Evolutionary conservation across 2,888 invertebrate species (phyloP), one percentile per base, ranked within the genome.

Genomic region (Tromatobia lineatoria): DNA sequence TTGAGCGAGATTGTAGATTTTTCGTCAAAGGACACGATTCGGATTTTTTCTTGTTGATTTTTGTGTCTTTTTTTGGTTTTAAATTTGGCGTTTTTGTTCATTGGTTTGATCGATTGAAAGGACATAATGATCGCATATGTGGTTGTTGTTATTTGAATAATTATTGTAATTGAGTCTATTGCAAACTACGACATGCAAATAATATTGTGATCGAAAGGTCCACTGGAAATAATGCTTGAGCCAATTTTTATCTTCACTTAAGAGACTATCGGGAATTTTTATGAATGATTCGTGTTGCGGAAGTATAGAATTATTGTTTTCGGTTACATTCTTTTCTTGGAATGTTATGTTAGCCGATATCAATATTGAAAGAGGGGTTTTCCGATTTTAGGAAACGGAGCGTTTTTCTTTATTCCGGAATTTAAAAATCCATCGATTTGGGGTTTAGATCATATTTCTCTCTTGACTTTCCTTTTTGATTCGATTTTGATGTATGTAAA

Each of bases 121-220:
- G 42, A 42, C 20, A 11, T 20, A 38, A 64, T 18, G 64, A 64
- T 64, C 42, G 64, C 64, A 20, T 8, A 38, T 38, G 6, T 73
- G 3, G 18, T 45, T 73, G 25, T 13, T 74, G 47, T 20, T 47
- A 47, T 8, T 61, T 47, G 29, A 18, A 61, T 34, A 7, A 54
- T 45, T 20, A 75, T 75, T 45, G 42, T 50, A 78, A 57, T 64
- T 20, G 54, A 50, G n/a, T 54, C 23, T 66, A 61, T 7, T 54
- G 38, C 74, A 50, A 54, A 80, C 73, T 80, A 81, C 74, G 29
- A 23, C 80, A 78, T 84, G 84, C 84, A 78, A 52, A 7, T 54
- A 38, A 64, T 57, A 69, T 25, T 23, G 57, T 23, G 73, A 45
- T 71, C 29, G 38, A 42, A 18, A 57, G 25, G 42, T 42, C 66